phyloP scores from a whole-genome alignment of 2,888 invertebrate species.

The Diabrotica balteata region DNA sequence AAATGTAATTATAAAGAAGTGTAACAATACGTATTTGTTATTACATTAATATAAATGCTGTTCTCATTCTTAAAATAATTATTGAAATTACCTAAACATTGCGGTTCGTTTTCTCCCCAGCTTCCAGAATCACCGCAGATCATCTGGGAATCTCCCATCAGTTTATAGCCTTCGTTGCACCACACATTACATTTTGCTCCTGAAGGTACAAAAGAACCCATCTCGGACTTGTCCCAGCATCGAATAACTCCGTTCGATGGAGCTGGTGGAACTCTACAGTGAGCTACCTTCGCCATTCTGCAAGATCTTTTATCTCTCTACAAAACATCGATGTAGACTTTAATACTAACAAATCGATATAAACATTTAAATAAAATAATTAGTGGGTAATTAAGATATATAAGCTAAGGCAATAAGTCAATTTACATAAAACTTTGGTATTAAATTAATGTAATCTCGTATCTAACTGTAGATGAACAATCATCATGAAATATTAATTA shows the following conservation, averaged over 20 bases:
- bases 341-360: too few relatives aligned
- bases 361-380: too few relatives aligned
- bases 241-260: conserved; percentile 50
- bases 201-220: conserved; percentile 43
- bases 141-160: conserved; percentile 63
- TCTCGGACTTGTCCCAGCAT: conserved; percentile 44
- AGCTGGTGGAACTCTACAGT: conserved; percentile 47
- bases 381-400: too few relatives aligned
- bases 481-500: too few relatives aligned
- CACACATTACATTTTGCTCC: conserved; percentile 62
- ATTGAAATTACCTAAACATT: conserved; percentile 62
- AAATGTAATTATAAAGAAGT: too few relatives aligned
- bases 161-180: conserved; percentile 64
- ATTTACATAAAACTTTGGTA: too few relatives aligned
- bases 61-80: not conserved
- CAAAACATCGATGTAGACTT: not conserved
- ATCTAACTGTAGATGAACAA: too few relatives aligned
- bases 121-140: conserved; percentile 63
- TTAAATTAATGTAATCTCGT: too few relatives aligned
- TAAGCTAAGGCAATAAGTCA: too few relatives aligned
- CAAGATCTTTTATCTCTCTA: conserved; percentile 44
- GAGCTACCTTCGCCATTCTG: conserved; percentile 32
- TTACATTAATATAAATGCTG: not conserved
- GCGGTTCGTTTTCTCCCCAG: conserved; percentile 62
- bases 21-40: too few relatives aligned